Percentiles rank a stretch among this genome's conserved stretches.
Evolutionary conservation across 2,797 vertebrate species (phyloP).

Genomic region (Enteromius radiatus): DNA sequence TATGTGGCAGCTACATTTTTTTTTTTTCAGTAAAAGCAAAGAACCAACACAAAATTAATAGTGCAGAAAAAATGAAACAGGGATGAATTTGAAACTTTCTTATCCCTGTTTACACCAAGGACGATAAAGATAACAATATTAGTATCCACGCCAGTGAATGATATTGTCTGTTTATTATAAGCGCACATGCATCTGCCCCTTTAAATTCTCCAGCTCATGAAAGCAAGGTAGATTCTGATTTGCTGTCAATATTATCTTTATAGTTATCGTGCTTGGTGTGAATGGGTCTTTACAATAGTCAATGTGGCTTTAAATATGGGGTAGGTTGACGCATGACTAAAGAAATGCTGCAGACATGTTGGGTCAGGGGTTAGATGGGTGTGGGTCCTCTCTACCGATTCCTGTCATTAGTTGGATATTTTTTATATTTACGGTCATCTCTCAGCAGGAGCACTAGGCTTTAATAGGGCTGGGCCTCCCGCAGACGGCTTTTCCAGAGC

Average conservation of each 20-base stretch:
- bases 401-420: constrained; percentile 38
- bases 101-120: too few species aligned
- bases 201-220: too few species aligned
- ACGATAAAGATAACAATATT: too few species aligned
- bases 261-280: too few species aligned
- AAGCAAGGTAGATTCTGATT: too few species aligned
- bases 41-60: neutral
- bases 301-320: constrained; percentile 7
- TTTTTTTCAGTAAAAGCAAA: neutral
- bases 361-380: neutral
- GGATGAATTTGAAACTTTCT: neutral
- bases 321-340: constrained; percentile 33
- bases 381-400: constrained; percentile 33
- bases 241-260: too few species aligned
- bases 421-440: constrained; percentile 47
- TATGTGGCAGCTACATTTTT: neutral
- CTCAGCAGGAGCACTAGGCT: constrained; percentile 33
- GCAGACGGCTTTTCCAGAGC: constrained; percentile 63
- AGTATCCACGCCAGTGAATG: too few species aligned
- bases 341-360: constrained; percentile 32
- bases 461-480: constrained; percentile 56
- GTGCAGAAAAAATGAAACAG: neutral
- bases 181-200: too few species aligned
- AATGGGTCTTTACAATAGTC: neutral
- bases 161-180: too few species aligned